phyloP scores from a whole-genome alignment of 2,113 vertebrate species.

The Varanus salvator region DNA sequence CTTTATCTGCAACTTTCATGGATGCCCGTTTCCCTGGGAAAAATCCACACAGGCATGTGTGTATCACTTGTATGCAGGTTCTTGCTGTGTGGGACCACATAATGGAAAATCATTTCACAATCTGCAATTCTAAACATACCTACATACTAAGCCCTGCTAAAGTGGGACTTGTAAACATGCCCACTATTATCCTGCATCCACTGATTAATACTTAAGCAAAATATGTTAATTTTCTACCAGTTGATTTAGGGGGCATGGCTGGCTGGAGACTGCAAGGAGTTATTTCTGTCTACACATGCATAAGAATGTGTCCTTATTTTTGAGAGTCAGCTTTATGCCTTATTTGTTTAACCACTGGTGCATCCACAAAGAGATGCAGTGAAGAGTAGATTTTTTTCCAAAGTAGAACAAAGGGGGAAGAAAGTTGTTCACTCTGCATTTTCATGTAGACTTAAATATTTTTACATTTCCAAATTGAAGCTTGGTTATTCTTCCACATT shows the following conservation, averaged over 20 bases:
- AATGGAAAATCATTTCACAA: not conserved
- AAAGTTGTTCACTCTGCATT: too few relatives aligned
- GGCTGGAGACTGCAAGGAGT: too few relatives aligned
- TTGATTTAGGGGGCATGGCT: not conserved
- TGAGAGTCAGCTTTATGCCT: not conserved
- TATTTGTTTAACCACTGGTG: not conserved
- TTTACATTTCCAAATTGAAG: too few relatives aligned
- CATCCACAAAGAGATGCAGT: not conserved
- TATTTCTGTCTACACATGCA: not conserved
- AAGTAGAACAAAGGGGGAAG: too few relatives aligned
- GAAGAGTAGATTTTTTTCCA: too few relatives aligned
- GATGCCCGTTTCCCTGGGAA: slow-evolving; percentile 16
- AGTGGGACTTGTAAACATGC: too few relatives aligned
- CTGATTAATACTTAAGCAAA: not conserved
- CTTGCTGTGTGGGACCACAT: not conserved
- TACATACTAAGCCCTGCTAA: not conserved
- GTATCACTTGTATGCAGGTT: not conserved
- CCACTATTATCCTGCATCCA: not conserved
- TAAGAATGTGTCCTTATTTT: not conserved
- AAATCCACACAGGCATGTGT: not conserved
- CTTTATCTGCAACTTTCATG: slow-evolving; percentile 43
- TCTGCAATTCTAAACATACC: not conserved
- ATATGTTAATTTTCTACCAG: not conserved
- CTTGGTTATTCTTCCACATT: too few relatives aligned
- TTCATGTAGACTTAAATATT: too few relatives aligned